phyloP scores from a whole-genome alignment of 2,113 vertebrate species.

The Cichladusa arquata region DNA sequence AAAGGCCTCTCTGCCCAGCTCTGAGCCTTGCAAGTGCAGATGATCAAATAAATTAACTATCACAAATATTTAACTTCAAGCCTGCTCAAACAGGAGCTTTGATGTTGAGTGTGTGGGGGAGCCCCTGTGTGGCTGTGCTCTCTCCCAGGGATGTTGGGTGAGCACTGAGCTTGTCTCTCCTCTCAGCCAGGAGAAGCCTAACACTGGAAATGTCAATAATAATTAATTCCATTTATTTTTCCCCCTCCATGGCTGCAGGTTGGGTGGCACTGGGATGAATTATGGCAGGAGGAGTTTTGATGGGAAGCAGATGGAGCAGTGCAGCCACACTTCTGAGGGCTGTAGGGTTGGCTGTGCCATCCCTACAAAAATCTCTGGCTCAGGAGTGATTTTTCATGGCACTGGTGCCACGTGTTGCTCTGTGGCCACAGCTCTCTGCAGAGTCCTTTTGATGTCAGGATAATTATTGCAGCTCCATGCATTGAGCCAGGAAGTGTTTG shows the following conservation, averaged over 20 bases:
- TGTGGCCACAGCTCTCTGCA: not conserved
- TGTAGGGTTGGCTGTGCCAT: not conserved
- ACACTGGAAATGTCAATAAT: not conserved
- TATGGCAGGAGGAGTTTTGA: not conserved
- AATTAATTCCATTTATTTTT: not conserved
- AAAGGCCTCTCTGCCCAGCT: slow-evolving; percentile 35
- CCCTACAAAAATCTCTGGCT: not conserved
- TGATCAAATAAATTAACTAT: slow-evolving; percentile 40
- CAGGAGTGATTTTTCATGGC: rapidly evolving
- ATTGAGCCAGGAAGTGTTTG: not conserved
- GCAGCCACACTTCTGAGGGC: rapidly evolving
- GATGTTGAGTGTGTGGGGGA: not conserved
- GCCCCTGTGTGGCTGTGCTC: not conserved
- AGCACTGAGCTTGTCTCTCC: not conserved
- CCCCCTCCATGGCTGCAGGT: rapidly evolving
- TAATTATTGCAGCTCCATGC: rapidly evolving
- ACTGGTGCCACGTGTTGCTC: rapidly evolving
- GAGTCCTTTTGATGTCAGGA: rapidly evolving
- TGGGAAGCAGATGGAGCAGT: rapidly evolving
- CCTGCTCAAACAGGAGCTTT: slow-evolving; percentile 14
- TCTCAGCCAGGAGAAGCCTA: not conserved
- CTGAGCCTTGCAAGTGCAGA: not conserved
- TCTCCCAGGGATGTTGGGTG: not conserved
- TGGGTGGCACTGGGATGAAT: rapidly evolving
- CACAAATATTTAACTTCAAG: slow-evolving; percentile 41